phyloP scores from a whole-genome alignment of 2,888 invertebrate genomes.

The Polia nebulosa region DNA sequence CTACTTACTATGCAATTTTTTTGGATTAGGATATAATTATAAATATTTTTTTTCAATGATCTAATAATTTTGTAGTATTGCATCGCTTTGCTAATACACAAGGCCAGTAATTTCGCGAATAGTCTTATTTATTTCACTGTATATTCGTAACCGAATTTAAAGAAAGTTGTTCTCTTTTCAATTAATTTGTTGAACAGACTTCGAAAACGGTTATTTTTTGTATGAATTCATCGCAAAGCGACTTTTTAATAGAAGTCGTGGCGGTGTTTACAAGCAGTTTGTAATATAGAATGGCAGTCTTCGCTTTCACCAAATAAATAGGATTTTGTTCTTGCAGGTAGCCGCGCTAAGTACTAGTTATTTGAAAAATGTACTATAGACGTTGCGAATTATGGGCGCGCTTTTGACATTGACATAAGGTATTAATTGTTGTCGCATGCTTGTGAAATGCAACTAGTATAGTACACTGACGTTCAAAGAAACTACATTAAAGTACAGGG shows the following conservation, averaged over 20 bases:
- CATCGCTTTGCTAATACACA: not conserved
- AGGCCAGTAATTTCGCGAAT: constrained; percentile 10
- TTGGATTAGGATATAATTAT: no score
- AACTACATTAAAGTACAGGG: no score
- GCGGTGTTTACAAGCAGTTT: constrained; percentile 72
- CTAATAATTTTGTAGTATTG: not conserved
- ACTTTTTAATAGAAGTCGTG: constrained; percentile 29
- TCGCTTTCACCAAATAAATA: constrained; percentile 79
- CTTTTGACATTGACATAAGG: not conserved
- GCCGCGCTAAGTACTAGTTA: constrained; percentile 41
- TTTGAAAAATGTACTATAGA: constrained; percentile 46
- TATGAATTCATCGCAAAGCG: not conserved
- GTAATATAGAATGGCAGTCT: constrained; percentile 63
- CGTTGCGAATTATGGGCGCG: not conserved
- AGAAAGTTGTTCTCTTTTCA: not conserved
- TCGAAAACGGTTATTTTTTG: not conserved
- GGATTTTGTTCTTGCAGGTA: constrained; percentile 66
- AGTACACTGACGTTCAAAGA: no score
- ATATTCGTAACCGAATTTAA: not conserved
- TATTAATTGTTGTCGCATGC: not conserved
- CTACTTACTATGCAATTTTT: no score
- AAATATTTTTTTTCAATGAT: not conserved
- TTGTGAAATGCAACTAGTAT: not conserved
- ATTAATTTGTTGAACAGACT: not conserved
- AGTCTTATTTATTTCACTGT: not conserved